phyloP scores from a whole-genome alignment of 2,888 invertebrate genomes.

The Ormyrus rosae region DNA sequence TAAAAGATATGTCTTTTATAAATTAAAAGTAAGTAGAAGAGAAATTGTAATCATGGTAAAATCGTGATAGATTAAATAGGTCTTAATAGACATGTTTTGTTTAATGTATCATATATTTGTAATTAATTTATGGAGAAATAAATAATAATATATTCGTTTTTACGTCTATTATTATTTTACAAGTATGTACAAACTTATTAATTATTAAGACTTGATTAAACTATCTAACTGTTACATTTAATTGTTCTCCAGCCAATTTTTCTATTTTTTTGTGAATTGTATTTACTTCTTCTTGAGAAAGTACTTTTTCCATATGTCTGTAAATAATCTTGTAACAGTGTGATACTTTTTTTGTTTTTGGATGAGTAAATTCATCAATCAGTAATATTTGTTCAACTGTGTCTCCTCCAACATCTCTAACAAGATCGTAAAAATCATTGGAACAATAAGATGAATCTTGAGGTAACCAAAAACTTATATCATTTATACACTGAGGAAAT shows the following conservation, averaged over 20 bases:
- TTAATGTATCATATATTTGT: constrained; percentile 69
- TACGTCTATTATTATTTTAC: constrained; percentile 41
- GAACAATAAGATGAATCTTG: constrained; percentile 81
- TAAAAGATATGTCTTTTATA: constrained; percentile 53
- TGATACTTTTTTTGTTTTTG: constrained; percentile 88
- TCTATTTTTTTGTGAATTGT: constrained; percentile 87
- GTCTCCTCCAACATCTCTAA: constrained; percentile 91
- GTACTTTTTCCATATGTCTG: constrained; percentile 92
- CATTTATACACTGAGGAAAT: constrained; percentile 92
- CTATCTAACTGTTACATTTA: constrained; percentile 63
- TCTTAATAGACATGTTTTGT: constrained; percentile 65
- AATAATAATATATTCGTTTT: constrained; percentile 70
- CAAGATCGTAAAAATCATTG: constrained; percentile 95
- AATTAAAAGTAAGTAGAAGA: constrained; percentile 58
- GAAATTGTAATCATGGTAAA: constrained; percentile 64
- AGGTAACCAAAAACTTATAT: constrained; percentile 98
- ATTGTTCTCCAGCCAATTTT: constrained; percentile 74
- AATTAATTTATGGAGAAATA: constrained; percentile 69
- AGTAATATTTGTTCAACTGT: constrained; percentile 94
- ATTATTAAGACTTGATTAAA: neutral
- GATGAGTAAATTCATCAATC: constrained; percentile 91
- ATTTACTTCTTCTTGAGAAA: constrained; percentile 93
- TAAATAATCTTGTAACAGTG: constrained; percentile 95
- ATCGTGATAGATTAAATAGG: constrained; percentile 63
- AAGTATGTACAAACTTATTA: constrained; percentile 25